phyloP scores from a whole-genome alignment of 2,888 invertebrate genomes.

The Latheticus oryzae region DNA sequence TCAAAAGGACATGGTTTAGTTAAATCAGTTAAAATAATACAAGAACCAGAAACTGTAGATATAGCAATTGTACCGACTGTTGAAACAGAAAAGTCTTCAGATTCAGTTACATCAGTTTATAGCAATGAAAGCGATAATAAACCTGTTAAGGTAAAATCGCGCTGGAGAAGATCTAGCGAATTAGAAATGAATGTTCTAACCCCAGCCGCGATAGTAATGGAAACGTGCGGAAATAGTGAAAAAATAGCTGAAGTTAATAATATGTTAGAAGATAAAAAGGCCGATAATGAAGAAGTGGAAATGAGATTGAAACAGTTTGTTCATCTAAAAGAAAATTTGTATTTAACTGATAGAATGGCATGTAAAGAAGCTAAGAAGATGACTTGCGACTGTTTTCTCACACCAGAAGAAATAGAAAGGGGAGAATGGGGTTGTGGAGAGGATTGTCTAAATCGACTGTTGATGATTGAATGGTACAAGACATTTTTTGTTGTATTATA shows the following conservation, averaged over 20 bases:
- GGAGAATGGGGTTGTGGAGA: conserved; percentile 93
- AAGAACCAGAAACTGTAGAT: conserved; percentile 66
- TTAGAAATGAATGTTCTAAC: conserved; percentile 42
- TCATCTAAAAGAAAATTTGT: conserved; percentile 86
- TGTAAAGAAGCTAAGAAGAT: conserved; percentile 93
- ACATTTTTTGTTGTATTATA: conserved; percentile 25
- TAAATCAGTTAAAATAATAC: conserved; percentile 61
- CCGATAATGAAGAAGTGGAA: conserved; percentile 68
- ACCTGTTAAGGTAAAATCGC: conserved; percentile 83
- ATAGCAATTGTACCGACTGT: conserved; percentile 46
- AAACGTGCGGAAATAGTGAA: conserved; percentile 42
- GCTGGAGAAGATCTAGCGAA: conserved; percentile 76
- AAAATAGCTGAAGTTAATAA: conserved; percentile 35
- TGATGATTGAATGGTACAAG: conserved; percentile 98
- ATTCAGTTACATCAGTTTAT: conserved; percentile 55
- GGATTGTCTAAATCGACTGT: conserved; percentile 94
- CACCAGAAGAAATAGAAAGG: conserved; percentile 83
- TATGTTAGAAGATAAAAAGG: conserved; percentile 43
- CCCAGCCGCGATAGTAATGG: conserved; percentile 31
- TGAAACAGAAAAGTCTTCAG: conserved; percentile 20
- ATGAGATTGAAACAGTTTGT: conserved; percentile 80
- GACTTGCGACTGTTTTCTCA: conserved; percentile 95
- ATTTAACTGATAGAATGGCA: conserved; percentile 83
- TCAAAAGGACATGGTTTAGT: conserved; percentile 76
- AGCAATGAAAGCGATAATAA: conserved; percentile 68